Percentiles rank a stretch among this genome's conserved stretches.
Conservation (phyloP, 2,888 invertebrate genomes). For the Parascotia fuliginaria region DNA sequence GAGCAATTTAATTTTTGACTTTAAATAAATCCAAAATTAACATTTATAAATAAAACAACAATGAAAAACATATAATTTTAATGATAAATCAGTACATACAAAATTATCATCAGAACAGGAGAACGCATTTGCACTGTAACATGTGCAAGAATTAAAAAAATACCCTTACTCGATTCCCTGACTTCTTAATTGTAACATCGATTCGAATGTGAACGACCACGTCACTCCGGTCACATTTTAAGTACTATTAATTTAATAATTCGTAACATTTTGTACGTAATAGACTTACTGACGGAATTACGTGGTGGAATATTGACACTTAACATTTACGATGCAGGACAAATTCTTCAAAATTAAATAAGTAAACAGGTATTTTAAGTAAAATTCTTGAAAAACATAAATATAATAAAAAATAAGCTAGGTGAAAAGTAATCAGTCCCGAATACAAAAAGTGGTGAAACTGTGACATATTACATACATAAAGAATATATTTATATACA, state of each 20-base stretch:
- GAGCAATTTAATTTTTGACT: too few relatives aligned
- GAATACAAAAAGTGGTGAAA: too few relatives aligned
- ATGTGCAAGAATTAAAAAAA: conserved; percentile 34
- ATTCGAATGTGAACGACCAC: conserved; percentile 20
- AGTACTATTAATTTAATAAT: conserved; percentile 33
- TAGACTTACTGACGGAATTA: not conserved
- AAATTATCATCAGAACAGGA: conserved; percentile 21
- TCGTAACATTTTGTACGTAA: conserved; percentile 29
- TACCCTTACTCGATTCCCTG: conserved; percentile 40
- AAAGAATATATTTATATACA: too few relatives aligned
- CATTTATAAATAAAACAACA: not conserved
- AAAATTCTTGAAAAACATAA: too few relatives aligned
- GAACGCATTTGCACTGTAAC: conserved; percentile 27
- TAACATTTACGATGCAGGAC: conserved; percentile 29
- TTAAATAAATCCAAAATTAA: too few relatives aligned
- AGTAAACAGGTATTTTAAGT: too few relatives aligned
- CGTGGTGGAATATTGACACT: conserved; percentile 19
- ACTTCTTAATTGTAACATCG: conserved; percentile 36
- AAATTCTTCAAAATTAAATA: not conserved
- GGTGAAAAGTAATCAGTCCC: too few relatives aligned
- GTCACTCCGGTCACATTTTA: conserved; percentile 23
- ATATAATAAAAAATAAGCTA: too few relatives aligned
- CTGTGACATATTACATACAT: too few relatives aligned
- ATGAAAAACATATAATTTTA: conserved; percentile 36
- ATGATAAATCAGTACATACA: conserved; percentile 27